Evolutionary conservation across 2,113 vertebrate species (phyloP).

Genomic region (Nicator chloris): DNA sequence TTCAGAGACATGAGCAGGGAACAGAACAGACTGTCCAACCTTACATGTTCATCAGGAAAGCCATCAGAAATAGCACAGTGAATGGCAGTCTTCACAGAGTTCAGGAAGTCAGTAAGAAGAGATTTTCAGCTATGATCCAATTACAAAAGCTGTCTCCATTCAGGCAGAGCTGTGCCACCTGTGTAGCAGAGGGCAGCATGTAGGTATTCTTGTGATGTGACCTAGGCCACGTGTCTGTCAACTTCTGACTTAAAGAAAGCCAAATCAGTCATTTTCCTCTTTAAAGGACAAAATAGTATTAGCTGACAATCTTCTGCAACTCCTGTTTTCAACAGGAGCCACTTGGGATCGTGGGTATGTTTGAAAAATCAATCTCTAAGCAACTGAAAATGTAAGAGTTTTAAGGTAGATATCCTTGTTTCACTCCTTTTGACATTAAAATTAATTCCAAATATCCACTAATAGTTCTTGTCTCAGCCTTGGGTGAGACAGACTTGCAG

Average conservation of each 20-base stretch:
- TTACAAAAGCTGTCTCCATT: slow-evolving; percentile 29
- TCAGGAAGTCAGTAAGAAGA: slow-evolving; percentile 20
- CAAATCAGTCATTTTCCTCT: not conserved
- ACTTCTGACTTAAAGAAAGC: not conserved
- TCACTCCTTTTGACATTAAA: not conserved
- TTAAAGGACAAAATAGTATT: not conserved
- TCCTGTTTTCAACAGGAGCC: not conserved
- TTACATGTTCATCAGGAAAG: not conserved
- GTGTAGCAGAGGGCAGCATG: not conserved
- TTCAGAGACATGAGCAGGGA: not conserved
- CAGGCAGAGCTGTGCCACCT: not conserved
- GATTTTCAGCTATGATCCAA: slow-evolving; percentile 9
- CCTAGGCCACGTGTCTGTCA: not conserved
- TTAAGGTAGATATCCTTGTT: not conserved
- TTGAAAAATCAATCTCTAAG: not conserved
- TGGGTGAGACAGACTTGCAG: not conserved
- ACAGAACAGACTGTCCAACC: not conserved
- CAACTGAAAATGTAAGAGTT: not conserved
- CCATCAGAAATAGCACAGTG: not conserved
- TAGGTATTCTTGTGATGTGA: not conserved
- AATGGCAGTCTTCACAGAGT: not conserved
- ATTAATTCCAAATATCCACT: not conserved
- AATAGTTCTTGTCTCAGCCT: not conserved
- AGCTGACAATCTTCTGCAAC: not conserved
- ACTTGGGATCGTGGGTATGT: not conserved